Base-by-base conservation (phyloP, 1,140 invertebrate genomes). In the Dreissena polymorpha region DNA sequence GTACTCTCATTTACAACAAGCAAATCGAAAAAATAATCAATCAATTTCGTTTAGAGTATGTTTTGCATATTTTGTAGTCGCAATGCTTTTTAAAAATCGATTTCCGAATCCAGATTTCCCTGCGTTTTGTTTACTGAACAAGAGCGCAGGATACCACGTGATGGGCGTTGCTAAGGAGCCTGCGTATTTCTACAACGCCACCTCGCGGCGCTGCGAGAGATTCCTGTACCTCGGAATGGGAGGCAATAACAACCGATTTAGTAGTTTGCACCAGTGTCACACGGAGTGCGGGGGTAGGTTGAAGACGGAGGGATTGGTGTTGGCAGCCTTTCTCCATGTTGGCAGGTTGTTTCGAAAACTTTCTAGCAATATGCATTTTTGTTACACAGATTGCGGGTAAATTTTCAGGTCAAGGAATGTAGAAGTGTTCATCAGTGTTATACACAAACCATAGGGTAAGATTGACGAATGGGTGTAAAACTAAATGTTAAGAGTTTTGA, bases 221-320 rank as follows among this genome's bases (percentile, higher is more conserved):
- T 65, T 74, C 18, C 0, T 29, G 29, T 82, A 73, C 50, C 55
- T 13, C 25, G 79, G 71, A 10, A 18, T 13, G 12, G 71, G 70
- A 53, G 79, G 79, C 23, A 82, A 82, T 25, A n/a, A 39, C 10
- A 82, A 82, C 51, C 27, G 71, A n/a, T 82, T 74, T 50, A 29
- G 67, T n/a, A 73, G 13, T n/a, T n/a, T 74, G 25, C 70, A 82
- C 16, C 79, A 82, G 71, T 82, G 79, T 68, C 57, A 82, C 25
- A 68, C 79, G 21, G 79, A 82, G 65, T 82, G 79, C 27, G 57
- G 55, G 25, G 10, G 79, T 82, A 57, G 25, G 79, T 82, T 25
- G 27, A 16, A 65, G 10, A 18, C n/a, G 23, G 23, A 16, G 16
- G 39, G 39, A 10, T n/a, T 49, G 50, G 16, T 23, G 67, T 23